Percentiles rank a stretch among this genome's conserved stretches.
phyloP scores from a whole-genome alignment of 2,797 vertebrate genomes.

The Cossypha polioptera region DNA sequence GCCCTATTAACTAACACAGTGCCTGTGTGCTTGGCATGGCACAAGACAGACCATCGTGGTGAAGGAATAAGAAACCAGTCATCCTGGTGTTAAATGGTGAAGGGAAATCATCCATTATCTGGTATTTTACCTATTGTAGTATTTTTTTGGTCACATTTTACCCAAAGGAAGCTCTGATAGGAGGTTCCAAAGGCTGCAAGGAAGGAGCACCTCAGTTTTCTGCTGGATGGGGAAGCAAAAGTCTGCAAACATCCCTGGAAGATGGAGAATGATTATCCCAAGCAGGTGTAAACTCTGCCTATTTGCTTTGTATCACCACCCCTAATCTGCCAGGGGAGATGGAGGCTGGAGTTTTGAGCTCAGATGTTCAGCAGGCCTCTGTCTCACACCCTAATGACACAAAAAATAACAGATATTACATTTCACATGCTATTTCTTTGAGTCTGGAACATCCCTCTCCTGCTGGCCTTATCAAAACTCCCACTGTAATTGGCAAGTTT shows the following conservation, averaged over 20 bases:
- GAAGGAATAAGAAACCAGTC: not conserved
- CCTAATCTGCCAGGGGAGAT: not conserved
- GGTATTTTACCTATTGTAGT: not conserved
- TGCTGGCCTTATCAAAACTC: constrained; percentile 59
- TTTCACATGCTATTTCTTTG: not conserved
- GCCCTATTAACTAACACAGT: not conserved
- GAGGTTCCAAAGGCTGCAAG: not conserved
- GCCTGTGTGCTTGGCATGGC: accelerated
- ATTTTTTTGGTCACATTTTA: accelerated
- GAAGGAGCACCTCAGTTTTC: not conserved
- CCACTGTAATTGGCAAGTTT: constrained; percentile 48
- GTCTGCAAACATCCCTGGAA: not conserved
- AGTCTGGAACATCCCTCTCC: constrained; percentile 19
- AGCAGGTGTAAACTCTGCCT: not conserved
- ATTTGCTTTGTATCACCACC: constrained; percentile 1
- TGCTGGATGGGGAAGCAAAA: not conserved
- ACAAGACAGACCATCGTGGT: accelerated
- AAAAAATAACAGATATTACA: constrained; percentile 12
- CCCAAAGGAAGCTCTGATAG: not conserved
- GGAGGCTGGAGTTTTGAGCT: not conserved
- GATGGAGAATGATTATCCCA: not conserved
- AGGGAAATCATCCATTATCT: not conserved
- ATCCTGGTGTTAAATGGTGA: not conserved
- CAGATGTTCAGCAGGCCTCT: not conserved
- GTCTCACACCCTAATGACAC: not conserved